phyloP scores from a whole-genome alignment of 2,113 vertebrate species.

The Onychostoma macrolepis region DNA sequence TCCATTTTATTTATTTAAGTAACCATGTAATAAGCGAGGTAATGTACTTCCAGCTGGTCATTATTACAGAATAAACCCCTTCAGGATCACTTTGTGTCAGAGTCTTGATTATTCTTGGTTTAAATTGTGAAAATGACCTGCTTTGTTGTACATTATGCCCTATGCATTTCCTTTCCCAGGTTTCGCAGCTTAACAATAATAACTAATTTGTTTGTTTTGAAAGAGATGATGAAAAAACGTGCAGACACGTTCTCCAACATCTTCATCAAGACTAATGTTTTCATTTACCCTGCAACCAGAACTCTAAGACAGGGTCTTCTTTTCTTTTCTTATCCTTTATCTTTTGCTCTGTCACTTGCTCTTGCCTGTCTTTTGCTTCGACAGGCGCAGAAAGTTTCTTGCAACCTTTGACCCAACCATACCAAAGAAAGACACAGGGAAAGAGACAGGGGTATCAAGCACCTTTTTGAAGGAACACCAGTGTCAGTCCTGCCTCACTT shows the following conservation, averaged over 20 bases:
- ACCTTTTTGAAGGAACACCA: not conserved
- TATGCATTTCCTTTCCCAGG: not conserved
- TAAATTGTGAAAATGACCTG: not conserved
- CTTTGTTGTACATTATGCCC: not conserved
- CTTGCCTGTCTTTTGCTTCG: not conserved
- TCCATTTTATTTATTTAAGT: not conserved
- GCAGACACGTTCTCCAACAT: not conserved
- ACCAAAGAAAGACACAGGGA: not conserved
- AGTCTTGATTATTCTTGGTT: not conserved
- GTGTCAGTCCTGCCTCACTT: not conserved
- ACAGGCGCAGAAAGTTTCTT: constrained; percentile 6
- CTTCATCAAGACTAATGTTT: constrained; percentile 7
- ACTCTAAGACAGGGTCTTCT: constrained; percentile 25
- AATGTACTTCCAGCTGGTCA: not conserved
- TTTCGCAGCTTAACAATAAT: not conserved
- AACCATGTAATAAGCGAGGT: not conserved
- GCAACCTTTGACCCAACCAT: not conserved
- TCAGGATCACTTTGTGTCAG: not conserved
- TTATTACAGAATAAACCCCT: not conserved
- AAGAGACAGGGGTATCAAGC: not conserved
- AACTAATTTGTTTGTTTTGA: constrained; percentile 16
- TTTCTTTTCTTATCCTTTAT: not conserved
- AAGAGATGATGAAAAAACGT: constrained; percentile 21
- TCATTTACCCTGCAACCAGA: constrained; percentile 44
- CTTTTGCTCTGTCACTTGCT: not conserved